Evolutionary conservation across 2,113 vertebrate species (phyloP).

Genomic region (Myxocyprinus asiaticus): DNA sequence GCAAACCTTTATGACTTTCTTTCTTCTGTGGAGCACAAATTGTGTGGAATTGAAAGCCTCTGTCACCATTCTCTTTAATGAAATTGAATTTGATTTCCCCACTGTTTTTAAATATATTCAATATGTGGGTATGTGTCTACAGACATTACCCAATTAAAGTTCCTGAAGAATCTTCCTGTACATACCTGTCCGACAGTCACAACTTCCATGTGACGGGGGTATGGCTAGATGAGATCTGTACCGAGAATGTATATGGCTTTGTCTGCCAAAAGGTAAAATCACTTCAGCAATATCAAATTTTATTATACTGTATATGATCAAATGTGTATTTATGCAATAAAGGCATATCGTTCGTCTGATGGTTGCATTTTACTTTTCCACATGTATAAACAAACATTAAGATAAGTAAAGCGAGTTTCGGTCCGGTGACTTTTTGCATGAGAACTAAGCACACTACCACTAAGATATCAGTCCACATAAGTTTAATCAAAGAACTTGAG

Average conservation of each 20-base stretch:
- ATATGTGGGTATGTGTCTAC: constrained; percentile 14
- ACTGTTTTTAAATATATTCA: constrained; percentile 10
- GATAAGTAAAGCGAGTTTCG: no score
- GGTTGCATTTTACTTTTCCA: no score
- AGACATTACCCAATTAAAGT: constrained; percentile 64
- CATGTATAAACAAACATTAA: no score
- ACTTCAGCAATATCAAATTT: neutral
- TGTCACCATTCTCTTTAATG: neutral
- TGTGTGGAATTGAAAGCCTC: no score
- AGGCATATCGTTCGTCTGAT: no score
- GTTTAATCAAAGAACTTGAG: no score
- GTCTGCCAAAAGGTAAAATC: constrained; percentile 88
- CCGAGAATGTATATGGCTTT: constrained; percentile 82
- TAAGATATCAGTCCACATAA: no score
- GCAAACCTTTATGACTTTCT: no score
- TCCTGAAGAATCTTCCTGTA: constrained; percentile 75
- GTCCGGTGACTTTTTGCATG: no score
- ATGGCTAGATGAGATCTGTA: constrained; percentile 90
- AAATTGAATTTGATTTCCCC: neutral
- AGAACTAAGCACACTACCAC: no score
- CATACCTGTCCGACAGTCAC: constrained; percentile 85
- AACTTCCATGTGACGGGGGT: constrained; percentile 89
- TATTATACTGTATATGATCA: neutral
- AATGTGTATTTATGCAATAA: neutral
- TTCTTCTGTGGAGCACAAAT: no score